Evolutionary conservation across 1,140 invertebrate species (phyloP).

Genomic region (Drosophila tristis): DNA sequence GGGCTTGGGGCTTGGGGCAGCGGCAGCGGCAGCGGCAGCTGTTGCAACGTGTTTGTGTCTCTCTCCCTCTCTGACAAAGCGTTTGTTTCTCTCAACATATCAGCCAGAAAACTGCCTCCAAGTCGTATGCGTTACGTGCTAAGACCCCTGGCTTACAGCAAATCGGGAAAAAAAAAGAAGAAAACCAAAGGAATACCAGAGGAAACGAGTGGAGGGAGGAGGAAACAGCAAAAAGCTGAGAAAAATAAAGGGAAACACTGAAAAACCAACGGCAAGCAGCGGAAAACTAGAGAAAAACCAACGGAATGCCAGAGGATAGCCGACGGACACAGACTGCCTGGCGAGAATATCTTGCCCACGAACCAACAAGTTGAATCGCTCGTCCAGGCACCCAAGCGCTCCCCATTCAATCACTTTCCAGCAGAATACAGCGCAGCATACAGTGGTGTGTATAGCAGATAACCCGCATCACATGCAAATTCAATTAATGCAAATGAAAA

Average conservation of each 20-base stretch:
- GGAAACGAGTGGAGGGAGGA: too few relatives aligned
- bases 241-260: background rate
- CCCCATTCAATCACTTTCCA: background rate
- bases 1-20: background rate
- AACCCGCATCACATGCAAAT: slow-evolving; percentile 51
- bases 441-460: background rate
- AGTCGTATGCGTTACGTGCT: slow-evolving; percentile 58
- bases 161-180: too few relatives aligned
- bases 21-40: slow-evolving; percentile 20
- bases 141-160: slow-evolving; percentile 15
- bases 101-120: slow-evolving; percentile 11
- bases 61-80: slow-evolving; percentile 32
- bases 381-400: background rate
- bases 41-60: slow-evolving; percentile 36
- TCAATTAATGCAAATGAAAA: slow-evolving; percentile 49
- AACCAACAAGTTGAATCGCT: background rate
- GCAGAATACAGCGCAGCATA: background rate
- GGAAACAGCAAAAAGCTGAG: background rate
- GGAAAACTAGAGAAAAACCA: background rate
- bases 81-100: slow-evolving; percentile 42
- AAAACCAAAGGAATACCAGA: too few relatives aligned
- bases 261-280: background rate
- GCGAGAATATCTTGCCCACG: slow-evolving; percentile 1
- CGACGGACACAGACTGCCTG: slow-evolving; percentile 4
- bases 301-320: background rate